Evolutionary conservation across 2,113 vertebrate genomes (phyloP).

Genomic region (Verasper variegatus): DNA sequence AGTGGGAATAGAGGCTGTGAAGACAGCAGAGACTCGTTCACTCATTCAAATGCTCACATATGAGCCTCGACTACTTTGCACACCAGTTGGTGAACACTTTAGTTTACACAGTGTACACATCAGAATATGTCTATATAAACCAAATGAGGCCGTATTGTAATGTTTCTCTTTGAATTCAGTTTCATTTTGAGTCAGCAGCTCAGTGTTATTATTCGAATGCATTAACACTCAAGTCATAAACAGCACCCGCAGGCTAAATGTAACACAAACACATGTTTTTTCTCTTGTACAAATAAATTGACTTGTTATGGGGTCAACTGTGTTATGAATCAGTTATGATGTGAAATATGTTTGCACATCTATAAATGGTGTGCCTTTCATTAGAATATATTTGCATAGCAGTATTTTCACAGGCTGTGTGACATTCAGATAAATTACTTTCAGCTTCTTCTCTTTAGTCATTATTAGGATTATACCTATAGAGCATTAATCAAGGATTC

Average conservation of each 20-base stretch:
- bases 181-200: slow-evolving; percentile 7
- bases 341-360: slow-evolving; percentile 21
- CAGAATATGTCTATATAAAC: not conserved
- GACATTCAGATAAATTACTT: slow-evolving; percentile 51
- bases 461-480: slow-evolving; percentile 59
- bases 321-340: slow-evolving; percentile 16
- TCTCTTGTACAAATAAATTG: not conserved
- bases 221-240: not conserved
- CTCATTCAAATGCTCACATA: slow-evolving; percentile 4
- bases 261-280: not conserved
- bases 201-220: not conserved
- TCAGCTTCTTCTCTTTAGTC: slow-evolving; percentile 36
- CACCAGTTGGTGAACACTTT: not conserved
- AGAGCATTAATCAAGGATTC: slow-evolving; percentile 61
- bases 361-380: slow-evolving; percentile 18
- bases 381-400: slow-evolving; percentile 20
- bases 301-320: slow-evolving; percentile 12
- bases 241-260: not conserved
- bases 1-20: slow-evolving; percentile 61
- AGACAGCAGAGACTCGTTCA: slow-evolving; percentile 45
- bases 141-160: not conserved
- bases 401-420: not conserved
- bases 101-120: not conserved
- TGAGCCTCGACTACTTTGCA: not conserved
- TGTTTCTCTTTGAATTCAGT: not conserved